These are phyloP conservation scores for Acrossocheilus fasciatus DNA, from an alignment of 2,797 vertebrate species.

Conservation along the genomic window DNA sequence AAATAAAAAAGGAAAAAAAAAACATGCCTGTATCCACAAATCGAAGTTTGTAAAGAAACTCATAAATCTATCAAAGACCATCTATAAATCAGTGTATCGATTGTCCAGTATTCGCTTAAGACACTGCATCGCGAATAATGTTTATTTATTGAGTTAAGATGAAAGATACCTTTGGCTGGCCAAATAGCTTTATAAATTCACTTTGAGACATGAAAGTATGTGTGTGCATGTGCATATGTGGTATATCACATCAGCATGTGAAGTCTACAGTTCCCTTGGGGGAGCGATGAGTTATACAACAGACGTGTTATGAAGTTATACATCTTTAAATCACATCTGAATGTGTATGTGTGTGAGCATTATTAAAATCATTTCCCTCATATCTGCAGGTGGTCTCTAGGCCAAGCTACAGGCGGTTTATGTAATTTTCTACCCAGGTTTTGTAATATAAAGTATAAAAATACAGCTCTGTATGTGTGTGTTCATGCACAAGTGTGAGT, in stretches of 20 bases:
- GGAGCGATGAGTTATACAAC: conserved; percentile 45
- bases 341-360: conserved; percentile 23
- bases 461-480: conserved; percentile 33
- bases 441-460: conserved; percentile 46
- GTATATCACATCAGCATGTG: conserved; percentile 33
- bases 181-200: conserved; percentile 45
- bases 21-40: background rate
- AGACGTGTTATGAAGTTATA: conserved; percentile 31
- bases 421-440: conserved; percentile 51
- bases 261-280: conserved; percentile 28
- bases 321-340: conserved; percentile 48
- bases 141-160: conserved; percentile 43
- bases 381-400: conserved; percentile 43
- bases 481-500: conserved; percentile 12
- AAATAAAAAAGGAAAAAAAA: background rate
- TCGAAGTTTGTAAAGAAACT: background rate
- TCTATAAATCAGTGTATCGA: conserved; percentile 22
- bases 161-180: conserved; percentile 34
- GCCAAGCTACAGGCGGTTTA: conserved; percentile 44
- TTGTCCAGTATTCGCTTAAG: conserved; percentile 2
- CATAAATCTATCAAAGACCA: conserved; percentile 25
- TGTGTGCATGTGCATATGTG: conserved; percentile 22
- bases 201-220: conserved; percentile 32
- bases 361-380: conserved; percentile 51
- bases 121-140: background rate